These are phyloP conservation scores for Netelia virgata DNA, from an alignment of 2,888 invertebrate genomes.

Conservation along the genomic window DNA sequence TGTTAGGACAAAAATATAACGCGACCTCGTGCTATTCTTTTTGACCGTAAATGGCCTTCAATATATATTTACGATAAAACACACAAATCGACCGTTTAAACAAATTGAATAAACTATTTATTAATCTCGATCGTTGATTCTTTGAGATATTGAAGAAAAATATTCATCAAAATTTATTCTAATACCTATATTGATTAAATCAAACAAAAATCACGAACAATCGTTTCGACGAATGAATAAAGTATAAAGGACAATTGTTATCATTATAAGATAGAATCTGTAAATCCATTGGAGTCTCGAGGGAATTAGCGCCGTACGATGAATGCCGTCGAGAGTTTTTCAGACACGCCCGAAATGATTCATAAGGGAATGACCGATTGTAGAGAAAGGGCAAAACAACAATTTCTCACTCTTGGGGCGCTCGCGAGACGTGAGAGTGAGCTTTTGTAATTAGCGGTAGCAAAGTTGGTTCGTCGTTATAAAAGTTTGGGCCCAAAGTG, in stretches of 20 bases:
- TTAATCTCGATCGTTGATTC: too few relatives aligned
- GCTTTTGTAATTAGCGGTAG: slow-evolving; percentile 57
- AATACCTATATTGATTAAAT: too few relatives aligned
- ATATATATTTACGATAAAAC: too few relatives aligned
- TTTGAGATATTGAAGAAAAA: too few relatives aligned
- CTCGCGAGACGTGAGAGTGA: slow-evolving; percentile 44
- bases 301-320: neutral
- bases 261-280: neutral
- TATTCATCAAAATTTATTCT: too few relatives aligned
- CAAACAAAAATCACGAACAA: neutral
- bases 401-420: slow-evolving; percentile 44
- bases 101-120: too few relatives aligned
- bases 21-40: too few relatives aligned
- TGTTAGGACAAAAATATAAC: neutral
- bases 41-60: too few relatives aligned
- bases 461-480: slow-evolving; percentile 51
- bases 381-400: slow-evolving; percentile 39
- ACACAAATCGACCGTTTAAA: too few relatives aligned
- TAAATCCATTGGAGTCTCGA: neutral
- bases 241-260: neutral
- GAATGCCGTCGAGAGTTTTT: slow-evolving; percentile 25
- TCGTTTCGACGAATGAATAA: neutral
- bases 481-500: slow-evolving; percentile 47
- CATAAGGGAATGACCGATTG: slow-evolving; percentile 49
- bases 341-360: neutral